These are phyloP conservation scores for Spea multiplicata DNA, from an alignment of 2,113 vertebrate species.

Conservation along the genomic window DNA sequence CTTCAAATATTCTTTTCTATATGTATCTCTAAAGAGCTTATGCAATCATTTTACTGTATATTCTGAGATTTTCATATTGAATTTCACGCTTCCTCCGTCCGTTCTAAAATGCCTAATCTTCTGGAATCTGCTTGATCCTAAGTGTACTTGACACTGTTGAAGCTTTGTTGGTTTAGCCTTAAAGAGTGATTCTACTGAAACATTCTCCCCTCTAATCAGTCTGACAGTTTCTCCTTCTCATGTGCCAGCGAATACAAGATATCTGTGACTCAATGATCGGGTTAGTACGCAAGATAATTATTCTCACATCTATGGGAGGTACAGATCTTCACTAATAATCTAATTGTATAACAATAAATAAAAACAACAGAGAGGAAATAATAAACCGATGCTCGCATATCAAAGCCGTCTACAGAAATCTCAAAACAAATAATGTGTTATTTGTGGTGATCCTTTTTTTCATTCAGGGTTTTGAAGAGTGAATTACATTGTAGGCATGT, in stretches of 20 bases:
- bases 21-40: too few relatives aligned
- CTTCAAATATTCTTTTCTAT: too few relatives aligned
- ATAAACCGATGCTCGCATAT: neutral
- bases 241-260: neutral
- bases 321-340: neutral
- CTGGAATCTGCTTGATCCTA: neutral
- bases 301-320: neutral
- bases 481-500: conserved; percentile 11
- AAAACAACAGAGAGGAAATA: neutral
- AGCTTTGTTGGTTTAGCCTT: conserved; percentile 44
- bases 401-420: conserved; percentile 7
- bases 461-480: neutral
- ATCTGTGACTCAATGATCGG: neutral
- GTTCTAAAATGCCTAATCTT: neutral
- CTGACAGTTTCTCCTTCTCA: neutral
- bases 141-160: conserved; percentile 32
- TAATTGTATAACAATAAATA: neutral
- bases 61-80: neutral
- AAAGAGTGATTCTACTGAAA: conserved; percentile 47
- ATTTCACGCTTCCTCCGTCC: neutral
- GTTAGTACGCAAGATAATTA: neutral
- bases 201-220: conserved; percentile 40
- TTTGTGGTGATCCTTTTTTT: conserved; percentile 2
- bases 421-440: conserved; percentile 7
- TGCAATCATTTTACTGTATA: neutral